phyloP scores from a whole-genome alignment of 2,888 invertebrate species.

The Pycnomerus fuliginosus region DNA sequence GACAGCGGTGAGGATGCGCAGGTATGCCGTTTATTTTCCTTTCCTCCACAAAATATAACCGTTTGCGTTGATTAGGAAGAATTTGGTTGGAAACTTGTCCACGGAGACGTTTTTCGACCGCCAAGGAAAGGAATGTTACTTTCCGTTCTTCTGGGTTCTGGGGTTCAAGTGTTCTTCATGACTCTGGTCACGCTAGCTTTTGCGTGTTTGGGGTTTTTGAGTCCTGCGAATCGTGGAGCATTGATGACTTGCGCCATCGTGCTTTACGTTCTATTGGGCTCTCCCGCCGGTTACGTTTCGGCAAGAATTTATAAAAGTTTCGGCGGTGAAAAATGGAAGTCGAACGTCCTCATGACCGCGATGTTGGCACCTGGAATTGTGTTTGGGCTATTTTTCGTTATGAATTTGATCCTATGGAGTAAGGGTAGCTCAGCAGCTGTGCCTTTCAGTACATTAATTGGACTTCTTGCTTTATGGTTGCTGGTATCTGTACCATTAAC shows the following conservation, averaged over 20 bases:
- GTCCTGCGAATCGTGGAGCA: constrained; percentile 97
- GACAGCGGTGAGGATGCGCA: constrained; percentile 87
- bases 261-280: constrained; percentile 94
- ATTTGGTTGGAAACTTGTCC: constrained; percentile 97
- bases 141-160: constrained; percentile 94
- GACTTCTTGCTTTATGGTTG: constrained; percentile 94
- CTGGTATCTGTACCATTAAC: constrained; percentile 98
- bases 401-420: constrained; percentile 95
- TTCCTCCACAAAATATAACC: not conserved
- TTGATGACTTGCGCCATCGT: constrained; percentile 98
- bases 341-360: constrained; percentile 93
- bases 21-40: constrained; percentile 56
- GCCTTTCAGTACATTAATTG: constrained; percentile 94
- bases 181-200: constrained; percentile 93
- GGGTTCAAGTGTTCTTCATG: constrained; percentile 96
- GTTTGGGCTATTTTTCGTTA: constrained; percentile 94
- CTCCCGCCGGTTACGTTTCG: constrained; percentile 95
- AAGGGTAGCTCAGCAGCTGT: constrained; percentile 95
- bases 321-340: constrained; percentile 98
- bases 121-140: constrained; percentile 95
- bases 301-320: constrained; percentile 98
- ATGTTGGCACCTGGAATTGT: constrained; percentile 96
- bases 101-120: constrained; percentile 96
- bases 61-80: constrained; percentile 68
- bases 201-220: constrained; percentile 98